A percentile compares a stretch with the other conserved stretches of the same genome.
These are phyloP conservation scores for Bubo blakistoni DNA, from an alignment of 2,113 vertebrate genomes.

Conservation along the genomic window DNA sequence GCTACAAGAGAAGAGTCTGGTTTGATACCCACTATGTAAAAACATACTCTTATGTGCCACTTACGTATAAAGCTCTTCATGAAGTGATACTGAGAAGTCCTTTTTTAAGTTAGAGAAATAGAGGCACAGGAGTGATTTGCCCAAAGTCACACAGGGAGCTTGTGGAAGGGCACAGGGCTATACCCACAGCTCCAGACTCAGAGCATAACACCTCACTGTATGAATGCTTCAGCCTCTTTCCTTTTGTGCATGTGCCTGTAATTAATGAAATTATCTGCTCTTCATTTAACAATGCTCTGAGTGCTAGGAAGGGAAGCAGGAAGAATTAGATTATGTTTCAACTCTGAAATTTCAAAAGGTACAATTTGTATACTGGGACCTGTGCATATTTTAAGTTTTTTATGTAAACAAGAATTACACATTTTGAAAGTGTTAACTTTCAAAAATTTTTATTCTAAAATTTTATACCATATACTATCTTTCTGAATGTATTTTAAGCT, in stretches of 20 bases:
- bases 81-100: background rate
- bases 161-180: background rate
- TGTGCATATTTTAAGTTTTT: background rate
- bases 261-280: background rate
- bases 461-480: background rate
- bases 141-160: background rate
- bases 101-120: background rate
- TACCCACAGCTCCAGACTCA: background rate
- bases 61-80: background rate
- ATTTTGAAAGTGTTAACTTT: background rate
- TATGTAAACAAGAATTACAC: background rate
- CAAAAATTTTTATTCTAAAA: background rate
- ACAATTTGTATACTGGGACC: background rate
- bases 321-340: background rate
- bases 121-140: background rate
- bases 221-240: background rate
- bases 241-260: background rate
- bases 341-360: background rate
- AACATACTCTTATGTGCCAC: background rate
- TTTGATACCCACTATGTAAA: background rate
- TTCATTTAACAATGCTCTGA: background rate
- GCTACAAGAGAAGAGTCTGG: background rate
- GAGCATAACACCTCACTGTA: accelerated
- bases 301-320: background rate
- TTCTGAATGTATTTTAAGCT: background rate